Evolutionary conservation across 2,797 vertebrate genomes (phyloP).

Genomic region (Harpagifer antarcticus): DNA sequence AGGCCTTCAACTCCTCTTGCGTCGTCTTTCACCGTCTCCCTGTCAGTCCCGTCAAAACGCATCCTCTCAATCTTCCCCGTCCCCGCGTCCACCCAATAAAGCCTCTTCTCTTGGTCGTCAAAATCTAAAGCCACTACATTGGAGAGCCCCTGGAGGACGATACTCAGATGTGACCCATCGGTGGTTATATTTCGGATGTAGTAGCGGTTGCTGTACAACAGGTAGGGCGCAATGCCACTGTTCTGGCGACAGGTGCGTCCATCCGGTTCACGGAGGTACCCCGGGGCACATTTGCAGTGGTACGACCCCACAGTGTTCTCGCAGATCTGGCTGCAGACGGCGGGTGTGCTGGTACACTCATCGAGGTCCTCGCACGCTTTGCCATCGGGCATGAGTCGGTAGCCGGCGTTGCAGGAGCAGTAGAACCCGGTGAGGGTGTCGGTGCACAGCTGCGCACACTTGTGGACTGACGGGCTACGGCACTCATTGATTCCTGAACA

Average conservation of each 20-base stretch:
- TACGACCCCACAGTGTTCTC: conserved; percentile 79
- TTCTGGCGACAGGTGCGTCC: conserved; percentile 83
- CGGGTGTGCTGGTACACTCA: conserved; percentile 77
- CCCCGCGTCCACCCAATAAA: conserved; percentile 82
- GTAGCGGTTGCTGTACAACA: conserved; percentile 83
- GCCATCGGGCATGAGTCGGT: conserved; percentile 82
- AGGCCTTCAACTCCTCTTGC: conserved; percentile 74
- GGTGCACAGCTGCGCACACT: conserved; percentile 84
- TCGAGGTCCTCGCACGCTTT: conserved; percentile 84
- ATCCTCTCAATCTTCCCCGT: conserved; percentile 78
- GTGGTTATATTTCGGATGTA: conserved; percentile 83
- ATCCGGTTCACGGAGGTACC: conserved; percentile 81
- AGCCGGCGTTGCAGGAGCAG: conserved; percentile 82
- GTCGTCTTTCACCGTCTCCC: conserved; percentile 69
- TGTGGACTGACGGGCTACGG: conserved; percentile 70
- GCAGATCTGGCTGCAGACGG: conserved; percentile 84
- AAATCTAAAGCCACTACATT: conserved; percentile 80
- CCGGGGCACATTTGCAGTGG: conserved; percentile 81
- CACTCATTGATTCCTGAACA: conserved; percentile 83
- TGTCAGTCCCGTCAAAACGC: conserved; percentile 76
- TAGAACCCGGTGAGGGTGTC: conserved; percentile 82
- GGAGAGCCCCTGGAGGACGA: conserved; percentile 79
- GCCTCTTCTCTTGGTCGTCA: conserved; percentile 75
- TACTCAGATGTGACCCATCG: conserved; percentile 76
- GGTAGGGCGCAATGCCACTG: conserved; percentile 79